Conservation (phyloP, 1,140 invertebrate species). For the Bilobella aurantiaca region DNA sequence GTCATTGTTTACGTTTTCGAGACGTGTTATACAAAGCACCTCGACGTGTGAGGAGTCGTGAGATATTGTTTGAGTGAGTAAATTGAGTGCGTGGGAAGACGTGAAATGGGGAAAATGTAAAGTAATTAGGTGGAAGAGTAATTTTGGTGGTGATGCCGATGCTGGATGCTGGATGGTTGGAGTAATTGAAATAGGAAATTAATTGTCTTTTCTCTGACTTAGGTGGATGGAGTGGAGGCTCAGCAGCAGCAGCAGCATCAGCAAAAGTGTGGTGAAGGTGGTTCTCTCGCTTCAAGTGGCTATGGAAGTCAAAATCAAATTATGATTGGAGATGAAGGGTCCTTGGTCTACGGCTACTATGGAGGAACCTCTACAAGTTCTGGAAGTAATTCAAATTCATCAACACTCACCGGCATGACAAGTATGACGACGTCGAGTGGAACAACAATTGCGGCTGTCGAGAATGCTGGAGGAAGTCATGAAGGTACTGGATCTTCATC, state of each 20-base stretch:
- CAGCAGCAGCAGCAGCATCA: too few species aligned
- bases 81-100: too few species aligned
- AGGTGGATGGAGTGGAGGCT: conserved; percentile 45
- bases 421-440: background rate
- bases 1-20: too few species aligned
- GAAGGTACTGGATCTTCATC: conserved; percentile 9
- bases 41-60: too few species aligned
- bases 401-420: background rate
- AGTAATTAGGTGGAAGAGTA: too few species aligned
- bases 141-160: too few species aligned
- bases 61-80: too few species aligned
- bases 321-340: background rate
- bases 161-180: too few species aligned
- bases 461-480: background rate
- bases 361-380: background rate
- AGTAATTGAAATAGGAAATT: conserved; percentile 8
- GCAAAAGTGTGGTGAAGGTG: conserved; percentile 66
- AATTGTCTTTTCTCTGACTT: conserved; percentile 14
- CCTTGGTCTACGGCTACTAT: background rate
- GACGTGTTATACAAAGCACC: too few species aligned
- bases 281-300: conserved; percentile 61
- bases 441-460: background rate
- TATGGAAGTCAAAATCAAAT: conserved; percentile 55
- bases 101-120: too few species aligned
- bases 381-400: conserved; percentile 3